A percentile compares a stretch with the other conserved stretches of the same genome.
Conservation (phyloP, 2,888 invertebrate genomes). For the Clitarchus hookeri region DNA sequence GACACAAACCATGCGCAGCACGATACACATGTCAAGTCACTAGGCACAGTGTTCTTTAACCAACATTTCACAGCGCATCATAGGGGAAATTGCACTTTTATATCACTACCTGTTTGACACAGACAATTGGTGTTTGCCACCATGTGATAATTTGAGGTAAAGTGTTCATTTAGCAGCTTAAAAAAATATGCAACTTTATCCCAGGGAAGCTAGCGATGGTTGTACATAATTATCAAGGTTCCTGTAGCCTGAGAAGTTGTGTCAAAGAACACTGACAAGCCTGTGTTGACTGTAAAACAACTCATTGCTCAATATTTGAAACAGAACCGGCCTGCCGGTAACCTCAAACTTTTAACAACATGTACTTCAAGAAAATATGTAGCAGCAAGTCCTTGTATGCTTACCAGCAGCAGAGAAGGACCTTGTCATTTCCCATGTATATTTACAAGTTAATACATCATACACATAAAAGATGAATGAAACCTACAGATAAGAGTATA, state of each 20-base stretch:
- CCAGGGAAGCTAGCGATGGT: not conserved
- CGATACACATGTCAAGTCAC: too few species aligned
- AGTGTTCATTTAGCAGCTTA: too few species aligned
- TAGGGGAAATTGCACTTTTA: too few species aligned
- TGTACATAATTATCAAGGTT: not conserved
- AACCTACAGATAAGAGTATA: not conserved
- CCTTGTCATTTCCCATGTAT: not conserved
- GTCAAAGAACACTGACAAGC: not conserved
- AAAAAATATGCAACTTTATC: too few species aligned
- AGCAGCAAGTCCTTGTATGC: not conserved
- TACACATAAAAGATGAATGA: not conserved
- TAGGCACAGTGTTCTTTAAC: too few species aligned
- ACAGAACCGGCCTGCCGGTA: not conserved
- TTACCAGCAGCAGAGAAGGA: not conserved
- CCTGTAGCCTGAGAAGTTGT: not conserved
- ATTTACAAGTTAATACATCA: not conserved
- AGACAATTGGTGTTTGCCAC: too few species aligned
- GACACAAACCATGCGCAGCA: too few species aligned
- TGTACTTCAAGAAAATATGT: not conserved
- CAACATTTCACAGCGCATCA: too few species aligned
- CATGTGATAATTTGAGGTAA: too few species aligned
- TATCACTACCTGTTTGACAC: too few species aligned
- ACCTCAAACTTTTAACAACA: not conserved
- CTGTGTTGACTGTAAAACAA: not conserved
- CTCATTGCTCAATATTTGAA: not conserved